Conservation (phyloP, 2,888 invertebrate species). For the Netelia melanura region DNA sequence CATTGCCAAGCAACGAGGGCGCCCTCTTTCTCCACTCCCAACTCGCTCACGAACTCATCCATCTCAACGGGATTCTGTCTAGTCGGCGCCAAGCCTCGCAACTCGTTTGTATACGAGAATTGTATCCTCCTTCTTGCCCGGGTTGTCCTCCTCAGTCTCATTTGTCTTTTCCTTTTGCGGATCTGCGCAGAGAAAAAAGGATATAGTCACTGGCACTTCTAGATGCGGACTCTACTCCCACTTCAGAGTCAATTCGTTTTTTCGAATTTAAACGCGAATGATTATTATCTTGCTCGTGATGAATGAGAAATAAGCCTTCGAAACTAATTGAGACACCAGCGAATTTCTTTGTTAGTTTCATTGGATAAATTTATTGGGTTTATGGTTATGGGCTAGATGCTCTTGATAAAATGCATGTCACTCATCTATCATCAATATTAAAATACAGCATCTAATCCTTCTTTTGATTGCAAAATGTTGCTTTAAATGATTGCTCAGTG, state of each 20-base stretch:
- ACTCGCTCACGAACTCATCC: slow-evolving; percentile 63
- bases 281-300: not conserved
- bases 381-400: no score
- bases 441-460: no score
- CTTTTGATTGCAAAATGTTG: no score
- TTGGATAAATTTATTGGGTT: no score
- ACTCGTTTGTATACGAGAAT: slow-evolving; percentile 70
- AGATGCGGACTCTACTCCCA: not conserved
- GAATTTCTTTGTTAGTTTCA: not conserved
- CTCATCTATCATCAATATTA: no score
- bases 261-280: not conserved
- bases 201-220: slow-evolving; percentile 1
- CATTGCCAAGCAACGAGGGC: slow-evolving; percentile 63
- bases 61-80: slow-evolving; percentile 70
- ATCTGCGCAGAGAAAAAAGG: not conserved
- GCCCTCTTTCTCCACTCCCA: slow-evolving; percentile 55
- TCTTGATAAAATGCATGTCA: no score
- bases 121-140: slow-evolving; percentile 47
- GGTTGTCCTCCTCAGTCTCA: slow-evolving; percentile 45
- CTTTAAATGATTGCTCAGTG: no score
- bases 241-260: not conserved
- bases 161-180: slow-evolving; percentile 18
- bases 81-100: slow-evolving; percentile 71
- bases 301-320: not conserved
- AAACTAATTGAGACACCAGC: not conserved